A percentile compares a stretch with the other conserved stretches of the same genome.
Conservation (phyloP, 2,797 vertebrate genomes). For the Tinamus major region DNA sequence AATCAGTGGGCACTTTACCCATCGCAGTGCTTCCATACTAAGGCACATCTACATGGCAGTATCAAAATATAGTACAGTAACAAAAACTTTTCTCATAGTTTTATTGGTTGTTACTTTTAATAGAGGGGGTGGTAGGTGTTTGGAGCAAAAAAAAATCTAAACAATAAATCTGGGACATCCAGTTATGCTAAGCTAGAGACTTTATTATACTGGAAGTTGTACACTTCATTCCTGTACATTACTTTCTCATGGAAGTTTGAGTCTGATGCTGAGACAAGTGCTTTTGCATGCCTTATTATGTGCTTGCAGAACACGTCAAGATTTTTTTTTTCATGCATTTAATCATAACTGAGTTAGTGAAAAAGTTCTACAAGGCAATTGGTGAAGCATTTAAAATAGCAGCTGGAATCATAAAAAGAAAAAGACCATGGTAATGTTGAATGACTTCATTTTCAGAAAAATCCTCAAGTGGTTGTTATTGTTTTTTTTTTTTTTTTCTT, state of each 20-base stretch:
- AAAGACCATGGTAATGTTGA: not conserved
- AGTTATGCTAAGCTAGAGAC: conserved; percentile 4
- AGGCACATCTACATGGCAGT: not conserved
- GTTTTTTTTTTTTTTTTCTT: not conserved
- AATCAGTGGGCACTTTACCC: not conserved
- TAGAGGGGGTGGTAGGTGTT: fast-evolving
- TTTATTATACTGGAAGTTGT: not conserved
- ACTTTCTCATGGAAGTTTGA: conserved; percentile 27
- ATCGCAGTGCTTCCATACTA: not conserved
- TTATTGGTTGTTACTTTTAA: not conserved
- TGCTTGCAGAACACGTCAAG: conserved; percentile 27
- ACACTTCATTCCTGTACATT: not conserved
- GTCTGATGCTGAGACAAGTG: not conserved
- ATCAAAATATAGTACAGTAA: not conserved
- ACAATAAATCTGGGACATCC: conserved; percentile 13
- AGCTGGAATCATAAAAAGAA: not conserved
- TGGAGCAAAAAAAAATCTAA: not conserved
- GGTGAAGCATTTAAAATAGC: conserved; percentile 37
- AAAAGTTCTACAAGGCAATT: conserved; percentile 41
- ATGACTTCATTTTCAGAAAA: conserved; percentile 1
- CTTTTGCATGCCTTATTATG: not conserved
- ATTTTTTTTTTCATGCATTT: conserved; percentile 14
- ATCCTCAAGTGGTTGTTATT: not conserved
- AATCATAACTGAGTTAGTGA: conserved; percentile 11
- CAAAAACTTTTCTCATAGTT: not conserved